phyloP scores from a whole-genome alignment of 2,888 invertebrate species.

The Pollenia angustigena region DNA sequence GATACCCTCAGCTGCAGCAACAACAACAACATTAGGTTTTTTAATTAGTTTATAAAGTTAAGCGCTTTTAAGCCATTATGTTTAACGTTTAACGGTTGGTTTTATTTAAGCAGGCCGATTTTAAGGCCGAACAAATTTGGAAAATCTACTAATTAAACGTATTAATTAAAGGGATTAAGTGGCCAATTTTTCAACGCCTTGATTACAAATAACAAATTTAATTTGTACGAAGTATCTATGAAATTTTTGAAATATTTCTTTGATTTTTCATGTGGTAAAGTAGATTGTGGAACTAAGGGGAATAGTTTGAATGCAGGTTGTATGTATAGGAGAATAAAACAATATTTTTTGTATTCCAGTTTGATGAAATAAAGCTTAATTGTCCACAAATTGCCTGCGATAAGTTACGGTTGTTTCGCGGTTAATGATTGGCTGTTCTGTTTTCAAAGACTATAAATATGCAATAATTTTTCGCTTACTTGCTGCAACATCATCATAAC shows the following conservation, averaged over 20 bases:
- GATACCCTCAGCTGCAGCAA: not conserved
- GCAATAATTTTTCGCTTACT: too few relatives aligned
- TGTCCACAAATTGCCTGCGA: too few relatives aligned
- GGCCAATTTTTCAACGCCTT: constrained; percentile 65
- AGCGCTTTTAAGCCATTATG: constrained; percentile 6
- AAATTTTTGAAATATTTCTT: not conserved
- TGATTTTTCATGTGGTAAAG: not conserved
- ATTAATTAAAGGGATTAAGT: constrained; percentile 66
- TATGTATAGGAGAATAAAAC: too few relatives aligned
- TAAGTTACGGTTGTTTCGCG: too few relatives aligned
- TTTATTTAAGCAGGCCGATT: constrained; percentile 46
- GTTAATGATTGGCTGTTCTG: too few relatives aligned
- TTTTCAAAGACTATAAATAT: too few relatives aligned
- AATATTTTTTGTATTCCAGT: too few relatives aligned
- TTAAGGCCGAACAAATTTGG: constrained; percentile 16
- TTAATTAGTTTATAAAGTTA: constrained; percentile 45
- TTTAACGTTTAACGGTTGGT: not conserved
- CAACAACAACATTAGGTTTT: not conserved
- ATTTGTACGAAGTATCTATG: not conserved
- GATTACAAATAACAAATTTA: constrained; percentile 19
- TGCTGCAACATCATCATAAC: too few relatives aligned
- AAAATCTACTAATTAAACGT: constrained; percentile 56
- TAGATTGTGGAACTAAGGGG: too few relatives aligned
- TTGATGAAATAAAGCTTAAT: too few relatives aligned
- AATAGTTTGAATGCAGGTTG: too few relatives aligned